Evolutionary conservation across 2,888 invertebrate species (phyloP), one percentile per base, ranked within the genome.

Genomic region (Drepana falcataria): DNA sequence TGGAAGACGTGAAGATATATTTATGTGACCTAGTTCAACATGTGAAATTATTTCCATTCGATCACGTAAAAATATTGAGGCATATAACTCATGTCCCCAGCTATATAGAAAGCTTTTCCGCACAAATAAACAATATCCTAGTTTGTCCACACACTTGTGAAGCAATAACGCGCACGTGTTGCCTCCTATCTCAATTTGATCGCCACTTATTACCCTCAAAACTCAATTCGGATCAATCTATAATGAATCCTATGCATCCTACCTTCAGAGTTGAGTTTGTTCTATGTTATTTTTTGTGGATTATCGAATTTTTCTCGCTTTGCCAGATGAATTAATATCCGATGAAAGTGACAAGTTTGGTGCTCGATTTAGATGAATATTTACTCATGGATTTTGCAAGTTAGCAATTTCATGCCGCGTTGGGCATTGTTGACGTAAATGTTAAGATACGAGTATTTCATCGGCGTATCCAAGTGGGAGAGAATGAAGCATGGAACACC

Each of bases 141-240:
- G 81, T 85, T 82, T 83, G 84, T 80, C 79, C 87, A 88, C 87
- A 87, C 86, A 88, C 89, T 88, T 82, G 83, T 76, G 82, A 80
- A 77, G 83, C 87, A 88, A 89, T 89, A 87, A 87, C 80, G 71
- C 72, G 84, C 89, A 88, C 89, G 88, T 89, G 89, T 82, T 83
- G 71, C 75, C 65, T 75, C 78, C 80, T 88, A 86, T 87, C 86
- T 87, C 88, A 88, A 88, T 89, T 84, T 82, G 83, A 87, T 85
- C 75, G 72, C 71, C 71, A 75, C 78, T 79, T 81, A 79, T 75
- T 79, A 72, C 77, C 77, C 75, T 74, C 68, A 63, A 70, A 72
- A 66, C 65, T 55, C 54, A 53, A 56, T 48, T 52, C 55, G 49
- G 56, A 48, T 47, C 55, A 55, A 49, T 52, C 55, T 53, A 71